Conservation (phyloP, 2,113 vertebrate species). For the Corythoichthys haematopterus region DNA sequence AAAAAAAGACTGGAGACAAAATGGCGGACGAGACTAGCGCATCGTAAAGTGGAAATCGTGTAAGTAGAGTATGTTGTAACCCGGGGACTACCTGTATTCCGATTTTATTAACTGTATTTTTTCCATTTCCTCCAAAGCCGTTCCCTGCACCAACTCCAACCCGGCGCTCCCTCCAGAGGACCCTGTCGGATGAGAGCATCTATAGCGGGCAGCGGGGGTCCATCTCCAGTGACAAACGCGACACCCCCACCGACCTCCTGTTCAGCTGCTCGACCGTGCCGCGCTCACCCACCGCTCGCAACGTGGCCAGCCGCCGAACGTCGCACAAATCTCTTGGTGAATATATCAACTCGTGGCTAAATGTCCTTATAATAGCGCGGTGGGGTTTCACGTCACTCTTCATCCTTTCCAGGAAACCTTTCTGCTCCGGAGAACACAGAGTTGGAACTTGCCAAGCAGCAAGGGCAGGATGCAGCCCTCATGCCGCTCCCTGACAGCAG, state of each 20-base stretch:
- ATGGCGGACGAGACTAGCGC: too few species aligned
- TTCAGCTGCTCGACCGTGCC: conserved; percentile 86
- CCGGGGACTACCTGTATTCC: background rate
- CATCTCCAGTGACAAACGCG: conserved; percentile 77
- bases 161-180: conserved; percentile 86
- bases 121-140: conserved; percentile 64
- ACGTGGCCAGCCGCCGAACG: conserved; percentile 74
- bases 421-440: conserved; percentile 85
- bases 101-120: background rate
- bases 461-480: conserved; percentile 82
- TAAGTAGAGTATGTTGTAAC: too few species aligned
- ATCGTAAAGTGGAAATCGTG: too few species aligned
- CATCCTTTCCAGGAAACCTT: conserved; percentile 77
- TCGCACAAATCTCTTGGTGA: conserved; percentile 88
- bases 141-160: conserved; percentile 78
- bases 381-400: conserved; percentile 4
- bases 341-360: conserved; percentile 1
- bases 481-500: conserved; percentile 89
- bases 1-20: too few species aligned
- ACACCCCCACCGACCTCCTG: conserved; percentile 82
- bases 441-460: conserved; percentile 78
- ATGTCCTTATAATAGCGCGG: background rate
- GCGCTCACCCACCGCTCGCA: conserved; percentile 82
- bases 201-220: conserved; percentile 89
- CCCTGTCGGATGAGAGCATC: conserved; percentile 93